A percentile compares a stretch with the other conserved stretches of the same genome.
Conservation (phyloP, 1,140 invertebrate genomes). For the Anoplolepis gracilipes region DNA sequence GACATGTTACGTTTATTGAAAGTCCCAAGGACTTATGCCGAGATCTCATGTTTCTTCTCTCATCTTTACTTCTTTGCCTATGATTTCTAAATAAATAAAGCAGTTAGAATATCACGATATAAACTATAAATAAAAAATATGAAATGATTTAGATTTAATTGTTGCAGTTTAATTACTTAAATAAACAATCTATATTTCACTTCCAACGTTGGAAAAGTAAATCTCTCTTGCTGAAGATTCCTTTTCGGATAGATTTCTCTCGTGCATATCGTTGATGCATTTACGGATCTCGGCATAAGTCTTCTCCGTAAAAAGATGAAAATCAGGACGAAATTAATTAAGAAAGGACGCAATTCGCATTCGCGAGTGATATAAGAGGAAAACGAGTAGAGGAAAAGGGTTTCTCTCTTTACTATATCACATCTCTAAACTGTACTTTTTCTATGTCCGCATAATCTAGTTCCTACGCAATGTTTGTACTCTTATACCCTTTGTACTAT, state of each 20-base stretch:
- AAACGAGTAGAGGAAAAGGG: neutral
- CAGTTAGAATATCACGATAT: neutral
- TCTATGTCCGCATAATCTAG: constrained; percentile 85
- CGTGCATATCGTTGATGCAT: neutral
- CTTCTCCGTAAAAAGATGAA: constrained; percentile 49
- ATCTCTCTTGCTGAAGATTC: constrained; percentile 13
- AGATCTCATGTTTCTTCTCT: constrained; percentile 48
- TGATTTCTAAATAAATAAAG: neutral
- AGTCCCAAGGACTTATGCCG: constrained; percentile 60
- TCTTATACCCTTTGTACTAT: constrained; percentile 86
- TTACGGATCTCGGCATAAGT: constrained; percentile 65
- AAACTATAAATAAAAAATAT: neutral
- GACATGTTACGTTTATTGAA: constrained; percentile 75
- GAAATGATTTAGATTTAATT: neutral
- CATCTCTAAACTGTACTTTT: constrained; percentile 83
- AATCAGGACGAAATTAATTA: constrained; percentile 63
- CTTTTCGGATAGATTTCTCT: neutral
- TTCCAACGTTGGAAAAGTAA: neutral
- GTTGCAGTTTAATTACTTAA: constrained; percentile 15
- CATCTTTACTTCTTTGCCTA: neutral
- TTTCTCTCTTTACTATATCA: constrained; percentile 73
- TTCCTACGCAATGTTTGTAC: constrained; percentile 86
- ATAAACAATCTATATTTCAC: neutral
- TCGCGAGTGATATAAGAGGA: constrained; percentile 49
- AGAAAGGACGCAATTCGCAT: constrained; percentile 62